Conservation (phyloP, 2,113 vertebrate species). For the Paradoxurus hermaphroditus region DNA sequence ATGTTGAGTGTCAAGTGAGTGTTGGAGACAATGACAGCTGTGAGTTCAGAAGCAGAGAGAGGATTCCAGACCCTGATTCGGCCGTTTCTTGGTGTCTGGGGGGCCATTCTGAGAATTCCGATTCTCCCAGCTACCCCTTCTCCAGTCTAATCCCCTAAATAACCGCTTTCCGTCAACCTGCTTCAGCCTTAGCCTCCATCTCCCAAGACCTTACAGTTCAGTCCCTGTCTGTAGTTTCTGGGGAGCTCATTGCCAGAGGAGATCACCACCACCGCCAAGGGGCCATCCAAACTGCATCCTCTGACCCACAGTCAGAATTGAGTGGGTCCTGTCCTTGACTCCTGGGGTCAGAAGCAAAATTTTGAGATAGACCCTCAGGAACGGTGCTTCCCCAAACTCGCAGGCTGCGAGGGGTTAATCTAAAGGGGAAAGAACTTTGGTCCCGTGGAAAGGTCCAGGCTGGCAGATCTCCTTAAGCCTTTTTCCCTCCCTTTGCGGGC, state of each 20-base stretch:
- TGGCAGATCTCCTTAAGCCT: neutral
- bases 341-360: neutral
- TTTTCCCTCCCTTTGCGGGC: too few species aligned
- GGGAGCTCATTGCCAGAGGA: neutral
- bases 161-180: neutral
- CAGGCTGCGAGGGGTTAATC: neutral
- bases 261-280: too few species aligned
- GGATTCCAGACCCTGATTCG: neutral
- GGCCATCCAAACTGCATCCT: neutral
- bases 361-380: neutral
- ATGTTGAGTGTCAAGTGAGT: constrained; percentile 25
- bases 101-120: neutral
- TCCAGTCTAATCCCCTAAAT: neutral
- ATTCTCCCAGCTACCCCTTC: neutral
- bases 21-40: neutral
- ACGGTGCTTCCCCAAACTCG: neutral
- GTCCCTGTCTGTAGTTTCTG: neutral
- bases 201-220: neutral
- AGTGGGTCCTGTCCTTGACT: neutral
- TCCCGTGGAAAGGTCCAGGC: neutral
- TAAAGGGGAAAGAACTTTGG: neutral
- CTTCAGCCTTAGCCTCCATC: neutral
- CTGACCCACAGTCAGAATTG: neutral
- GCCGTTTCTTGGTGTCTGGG: neutral
- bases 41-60: neutral